These are phyloP conservation scores for Rhincodon typus DNA, from an alignment of 2,797 vertebrate genomes.

Conservation along the genomic window DNA sequence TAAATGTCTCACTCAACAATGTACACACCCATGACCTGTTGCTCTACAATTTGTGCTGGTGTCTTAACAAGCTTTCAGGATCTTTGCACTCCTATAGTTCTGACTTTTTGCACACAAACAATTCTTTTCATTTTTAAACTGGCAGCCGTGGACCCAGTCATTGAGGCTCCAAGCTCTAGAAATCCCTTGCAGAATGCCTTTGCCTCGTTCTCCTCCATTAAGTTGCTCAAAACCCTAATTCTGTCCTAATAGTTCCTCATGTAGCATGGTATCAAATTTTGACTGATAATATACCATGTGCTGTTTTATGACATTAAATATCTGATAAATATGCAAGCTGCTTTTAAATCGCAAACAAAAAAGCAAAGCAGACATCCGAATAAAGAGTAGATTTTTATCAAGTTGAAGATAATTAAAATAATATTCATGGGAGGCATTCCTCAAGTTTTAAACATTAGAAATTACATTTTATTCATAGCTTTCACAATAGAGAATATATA, in stretches of 20 bases:
- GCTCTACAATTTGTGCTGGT: not conserved
- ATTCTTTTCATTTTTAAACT: not conserved
- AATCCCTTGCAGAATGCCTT: not conserved
- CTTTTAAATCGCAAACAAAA: not conserved
- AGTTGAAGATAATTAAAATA: not conserved
- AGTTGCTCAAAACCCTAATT: not conserved
- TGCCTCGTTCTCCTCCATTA: not conserved
- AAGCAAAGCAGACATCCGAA: no score
- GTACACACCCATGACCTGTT: not conserved
- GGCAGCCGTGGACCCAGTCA: no score
- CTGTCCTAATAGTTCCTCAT: not conserved
- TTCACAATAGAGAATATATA: not conserved
- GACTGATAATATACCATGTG: not conserved
- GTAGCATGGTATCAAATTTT: not conserved
- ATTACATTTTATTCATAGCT: not conserved
- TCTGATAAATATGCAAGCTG: not conserved
- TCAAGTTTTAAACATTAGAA: not conserved
- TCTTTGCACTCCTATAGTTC: not conserved
- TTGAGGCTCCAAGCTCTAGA: not conserved
- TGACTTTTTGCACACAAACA: not conserved
- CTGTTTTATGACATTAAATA: not conserved
- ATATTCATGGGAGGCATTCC: not conserved
- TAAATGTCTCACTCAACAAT: not conserved
- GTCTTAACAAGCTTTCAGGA: not conserved
- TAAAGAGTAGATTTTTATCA: not conserved